Conservation (phyloP, 2,888 invertebrate species). For the Euproctis similis region DNA sequence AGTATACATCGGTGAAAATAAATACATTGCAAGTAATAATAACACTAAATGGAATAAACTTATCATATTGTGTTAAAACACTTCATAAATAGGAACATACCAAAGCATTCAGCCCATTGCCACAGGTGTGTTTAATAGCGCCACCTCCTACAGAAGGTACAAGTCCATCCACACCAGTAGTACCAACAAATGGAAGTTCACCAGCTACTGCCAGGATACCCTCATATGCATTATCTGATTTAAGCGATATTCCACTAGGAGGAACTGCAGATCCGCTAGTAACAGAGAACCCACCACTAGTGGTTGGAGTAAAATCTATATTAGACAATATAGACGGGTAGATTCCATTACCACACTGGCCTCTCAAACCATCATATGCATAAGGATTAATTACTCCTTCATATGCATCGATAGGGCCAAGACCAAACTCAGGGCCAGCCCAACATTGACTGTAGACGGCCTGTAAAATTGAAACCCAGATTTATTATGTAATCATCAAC, state of each 20-base stretch:
- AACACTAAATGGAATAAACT: too few species aligned
- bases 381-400: not conserved
- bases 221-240: constrained; percentile 21
- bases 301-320: not conserved
- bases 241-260: not conserved
- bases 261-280: not conserved
- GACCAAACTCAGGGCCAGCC: not conserved
- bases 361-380: not conserved
- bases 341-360: not conserved
- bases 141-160: constrained; percentile 26
- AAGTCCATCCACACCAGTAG: constrained; percentile 24
- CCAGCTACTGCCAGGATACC: constrained; percentile 23
- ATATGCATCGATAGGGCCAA: not conserved
- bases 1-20: too few species aligned
- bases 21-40: too few species aligned
- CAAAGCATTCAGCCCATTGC: constrained; percentile 26
- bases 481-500: too few species aligned
- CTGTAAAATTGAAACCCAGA: too few species aligned
- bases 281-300: not conserved
- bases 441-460: not conserved
- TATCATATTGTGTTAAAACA: too few species aligned
- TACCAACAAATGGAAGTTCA: constrained; percentile 37
- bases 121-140: constrained; percentile 27
- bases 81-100: constrained; percentile 2
- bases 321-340: not conserved